phyloP scores from a whole-genome alignment of 2,888 invertebrate species.

The Sialis lutaria region DNA sequence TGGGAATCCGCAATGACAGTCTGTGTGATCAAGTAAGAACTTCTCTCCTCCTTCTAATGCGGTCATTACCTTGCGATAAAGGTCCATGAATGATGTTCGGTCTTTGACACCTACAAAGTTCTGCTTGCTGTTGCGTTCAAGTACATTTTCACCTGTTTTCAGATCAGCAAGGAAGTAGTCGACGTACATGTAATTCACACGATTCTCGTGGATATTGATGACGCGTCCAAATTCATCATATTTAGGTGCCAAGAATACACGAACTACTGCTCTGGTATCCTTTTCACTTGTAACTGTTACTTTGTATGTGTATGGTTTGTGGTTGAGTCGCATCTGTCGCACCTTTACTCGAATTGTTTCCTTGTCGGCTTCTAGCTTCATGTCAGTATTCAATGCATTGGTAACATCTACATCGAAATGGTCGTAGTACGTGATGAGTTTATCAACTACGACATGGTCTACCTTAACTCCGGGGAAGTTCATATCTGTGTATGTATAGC shows the following conservation, averaged over 20 bases:
- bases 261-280: slow-evolving; percentile 35
- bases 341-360: neutral
- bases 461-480: slow-evolving; percentile 40
- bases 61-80: slow-evolving; percentile 30
- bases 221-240: slow-evolving; percentile 36
- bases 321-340: slow-evolving; percentile 35
- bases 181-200: slow-evolving; percentile 39
- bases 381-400: slow-evolving; percentile 28
- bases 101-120: slow-evolving; percentile 45
- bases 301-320: slow-evolving; percentile 44
- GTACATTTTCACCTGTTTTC: slow-evolving; percentile 39
- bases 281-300: slow-evolving; percentile 40
- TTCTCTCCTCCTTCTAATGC: slow-evolving; percentile 32
- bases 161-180: slow-evolving; percentile 42
- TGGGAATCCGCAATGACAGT: slow-evolving; percentile 50
- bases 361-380: slow-evolving; percentile 6
- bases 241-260: slow-evolving; percentile 53
- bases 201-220: slow-evolving; percentile 33
- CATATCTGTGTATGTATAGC: slow-evolving; percentile 44
- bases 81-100: slow-evolving; percentile 40
- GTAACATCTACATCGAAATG: slow-evolving; percentile 41
- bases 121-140: slow-evolving; percentile 22
- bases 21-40: slow-evolving; percentile 32
- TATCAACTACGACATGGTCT: slow-evolving; percentile 42
- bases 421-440: slow-evolving; percentile 52